These are phyloP conservation scores for Plebejus melissa DNA, from an alignment of 2,888 invertebrate genomes.

Conservation along the genomic window DNA sequence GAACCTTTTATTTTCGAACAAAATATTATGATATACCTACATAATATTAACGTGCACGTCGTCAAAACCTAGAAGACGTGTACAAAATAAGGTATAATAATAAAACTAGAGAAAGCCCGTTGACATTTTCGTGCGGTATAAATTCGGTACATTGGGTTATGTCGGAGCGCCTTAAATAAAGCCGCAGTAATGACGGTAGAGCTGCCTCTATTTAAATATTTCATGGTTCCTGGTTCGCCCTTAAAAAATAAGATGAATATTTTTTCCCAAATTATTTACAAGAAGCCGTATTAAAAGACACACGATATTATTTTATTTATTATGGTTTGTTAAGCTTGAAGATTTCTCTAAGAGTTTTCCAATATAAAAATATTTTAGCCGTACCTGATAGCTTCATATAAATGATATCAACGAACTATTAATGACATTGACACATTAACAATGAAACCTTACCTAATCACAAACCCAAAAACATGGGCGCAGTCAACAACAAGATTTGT, in stretches of 20 bases:
- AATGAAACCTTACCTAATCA: neutral
- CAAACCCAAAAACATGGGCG: slow-evolving; percentile 2
- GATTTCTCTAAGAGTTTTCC: neutral
- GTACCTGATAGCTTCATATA: neutral
- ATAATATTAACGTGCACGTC: neutral
- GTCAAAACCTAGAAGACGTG: neutral
- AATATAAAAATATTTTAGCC: neutral
- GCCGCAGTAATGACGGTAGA: slow-evolving; percentile 51
- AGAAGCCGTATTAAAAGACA: neutral
- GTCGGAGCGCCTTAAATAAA: slow-evolving; percentile 46
- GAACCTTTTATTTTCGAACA: neutral
- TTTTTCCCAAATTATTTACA: neutral
- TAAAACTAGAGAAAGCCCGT: slow-evolving; percentile 14
- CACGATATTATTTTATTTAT: neutral
- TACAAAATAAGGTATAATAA: slow-evolving; percentile 10
- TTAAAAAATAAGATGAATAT: slow-evolving; percentile 16
- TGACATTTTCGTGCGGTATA: slow-evolving; percentile 28
- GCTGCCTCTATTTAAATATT: slow-evolving; percentile 21
- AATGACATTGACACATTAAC: neutral
- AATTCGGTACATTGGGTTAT: slow-evolving; percentile 30
- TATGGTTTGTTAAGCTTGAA: neutral
- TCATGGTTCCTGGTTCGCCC: neutral
- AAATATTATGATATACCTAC: neutral
- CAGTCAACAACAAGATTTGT: neutral
- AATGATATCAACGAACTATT: neutral